Evolutionary conservation across 1,140 invertebrate genomes (phyloP).

Genomic region (Zaprionus capensis): DNA sequence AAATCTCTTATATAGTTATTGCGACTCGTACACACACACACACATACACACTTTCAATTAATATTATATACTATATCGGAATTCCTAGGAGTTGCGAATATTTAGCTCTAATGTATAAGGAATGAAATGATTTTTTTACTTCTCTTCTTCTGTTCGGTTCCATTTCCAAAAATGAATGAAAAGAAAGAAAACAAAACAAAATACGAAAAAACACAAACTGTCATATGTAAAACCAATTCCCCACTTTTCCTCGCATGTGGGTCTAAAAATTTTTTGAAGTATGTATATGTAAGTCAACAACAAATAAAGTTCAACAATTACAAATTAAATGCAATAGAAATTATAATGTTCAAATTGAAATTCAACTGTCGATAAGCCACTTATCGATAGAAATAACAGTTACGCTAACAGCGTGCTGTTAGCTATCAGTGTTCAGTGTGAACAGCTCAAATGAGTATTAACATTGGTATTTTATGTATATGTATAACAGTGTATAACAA

Average conservation of each 20-base stretch:
- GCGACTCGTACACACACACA: conserved; percentile 42
- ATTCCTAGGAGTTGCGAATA: conserved; percentile 47
- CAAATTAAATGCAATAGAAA: conserved; percentile 43
- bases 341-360: background rate
- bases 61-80: conserved; percentile 55
- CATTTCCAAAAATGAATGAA: conserved; percentile 41
- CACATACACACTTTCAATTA: conserved; percentile 45
- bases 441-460: conserved; percentile 35
- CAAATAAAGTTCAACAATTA: conserved; percentile 81
- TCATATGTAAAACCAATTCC: conserved; percentile 67
- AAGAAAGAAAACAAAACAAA: conserved; percentile 33
- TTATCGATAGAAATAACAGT: conserved; percentile 20
- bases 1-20: conserved; percentile 69
- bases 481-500: conserved; percentile 34
- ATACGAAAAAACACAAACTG: conserved; percentile 32
- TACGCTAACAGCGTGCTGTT: background rate
- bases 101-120: conserved; percentile 61
- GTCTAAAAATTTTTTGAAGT: conserved; percentile 74
- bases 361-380: background rate
- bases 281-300: conserved; percentile 74
- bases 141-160: conserved; percentile 52
- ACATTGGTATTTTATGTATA: conserved; percentile 19
- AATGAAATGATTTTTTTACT: conserved; percentile 59
- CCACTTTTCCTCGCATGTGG: conserved; percentile 73
- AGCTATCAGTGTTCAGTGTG: background rate